A percentile compares a stretch with the other conserved stretches of the same genome.
These are phyloP conservation scores for Chloropsis cyanopogon DNA, from an alignment of 2,113 vertebrate species.

Conservation along the genomic window DNA sequence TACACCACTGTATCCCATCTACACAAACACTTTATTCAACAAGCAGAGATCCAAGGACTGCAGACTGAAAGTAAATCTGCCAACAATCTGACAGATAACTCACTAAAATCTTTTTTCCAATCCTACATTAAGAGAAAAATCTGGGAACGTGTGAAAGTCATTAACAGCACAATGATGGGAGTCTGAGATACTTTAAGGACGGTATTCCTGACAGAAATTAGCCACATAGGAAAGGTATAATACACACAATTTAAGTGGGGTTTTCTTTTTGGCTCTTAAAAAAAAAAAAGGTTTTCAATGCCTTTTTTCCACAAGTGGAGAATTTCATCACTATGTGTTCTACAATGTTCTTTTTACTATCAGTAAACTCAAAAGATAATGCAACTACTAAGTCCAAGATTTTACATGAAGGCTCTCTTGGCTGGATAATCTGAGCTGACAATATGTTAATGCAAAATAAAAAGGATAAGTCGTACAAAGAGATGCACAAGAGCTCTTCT, in stretches of 20 bases:
- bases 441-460: rapidly evolving
- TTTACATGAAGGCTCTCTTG: neutral
- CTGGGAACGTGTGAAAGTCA: neutral
- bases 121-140: neutral
- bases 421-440: neutral
- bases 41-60: neutral
- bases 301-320: neutral
- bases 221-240: neutral
- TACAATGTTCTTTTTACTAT: neutral
- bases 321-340: neutral
- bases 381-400: neutral
- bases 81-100: neutral
- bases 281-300: neutral
- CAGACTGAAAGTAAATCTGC: neutral
- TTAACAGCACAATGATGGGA: neutral
- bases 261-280: neutral
- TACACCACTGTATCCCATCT: neutral
- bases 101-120: neutral
- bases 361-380: neutral
- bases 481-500: neutral
- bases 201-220: neutral
- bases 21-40: neutral
- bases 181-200: neutral
- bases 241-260: neutral
- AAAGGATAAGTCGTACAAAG: neutral